Conservation (phyloP, 2,113 vertebrate genomes). For the Megatriorchis doriae region DNA sequence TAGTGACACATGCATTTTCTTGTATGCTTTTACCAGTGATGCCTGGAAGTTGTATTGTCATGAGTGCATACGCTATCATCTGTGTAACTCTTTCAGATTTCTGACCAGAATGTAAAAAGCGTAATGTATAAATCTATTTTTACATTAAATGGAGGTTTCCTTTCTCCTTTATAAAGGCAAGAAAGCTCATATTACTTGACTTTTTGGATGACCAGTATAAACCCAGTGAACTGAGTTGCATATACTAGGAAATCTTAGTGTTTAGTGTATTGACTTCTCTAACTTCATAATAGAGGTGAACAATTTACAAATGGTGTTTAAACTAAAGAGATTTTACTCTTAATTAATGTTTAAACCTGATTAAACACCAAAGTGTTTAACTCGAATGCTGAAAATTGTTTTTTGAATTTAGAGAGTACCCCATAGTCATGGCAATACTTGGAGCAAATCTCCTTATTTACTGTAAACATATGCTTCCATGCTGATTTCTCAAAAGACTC, state of each 20-base stretch:
- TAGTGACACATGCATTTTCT: not conserved
- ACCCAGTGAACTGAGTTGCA: not conserved
- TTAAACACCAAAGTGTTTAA: not conserved
- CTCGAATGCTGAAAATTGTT: not conserved
- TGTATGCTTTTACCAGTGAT: not conserved
- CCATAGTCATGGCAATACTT: not conserved
- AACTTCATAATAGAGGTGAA: not conserved
- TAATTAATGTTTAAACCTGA: not conserved
- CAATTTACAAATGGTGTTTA: not conserved
- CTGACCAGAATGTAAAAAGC: not conserved
- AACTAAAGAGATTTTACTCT: not conserved
- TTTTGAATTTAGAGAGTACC: not conserved
- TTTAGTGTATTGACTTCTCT: not conserved
- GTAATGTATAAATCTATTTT: not conserved
- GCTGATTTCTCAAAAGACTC: not conserved
- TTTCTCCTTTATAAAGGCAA: not conserved
- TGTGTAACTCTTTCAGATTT: fast-evolving
- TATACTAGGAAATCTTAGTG: not conserved
- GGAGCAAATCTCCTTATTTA: not conserved
- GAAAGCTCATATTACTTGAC: not conserved
- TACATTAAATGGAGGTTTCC: not conserved
- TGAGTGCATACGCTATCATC: not conserved
- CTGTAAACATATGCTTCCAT: not conserved
- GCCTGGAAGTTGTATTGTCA: not conserved
- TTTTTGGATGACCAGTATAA: not conserved